Evolutionary conservation across 2,113 vertebrate species (phyloP), one percentile per base, ranked within the genome.

Genomic region (Coturnix japonica): DNA sequence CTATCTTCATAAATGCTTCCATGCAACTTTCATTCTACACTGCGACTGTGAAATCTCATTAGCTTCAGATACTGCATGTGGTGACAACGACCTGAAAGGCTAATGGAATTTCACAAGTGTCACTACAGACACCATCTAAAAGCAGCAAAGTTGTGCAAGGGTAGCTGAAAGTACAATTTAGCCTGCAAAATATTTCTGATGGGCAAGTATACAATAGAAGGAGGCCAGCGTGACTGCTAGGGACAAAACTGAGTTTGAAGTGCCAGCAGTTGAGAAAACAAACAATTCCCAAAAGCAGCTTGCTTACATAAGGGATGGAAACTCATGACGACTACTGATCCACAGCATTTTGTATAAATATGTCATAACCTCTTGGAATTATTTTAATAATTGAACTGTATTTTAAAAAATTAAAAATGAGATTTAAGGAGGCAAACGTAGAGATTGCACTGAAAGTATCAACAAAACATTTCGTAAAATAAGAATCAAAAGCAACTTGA

Each of bases 61-160:
- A 61, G 25, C 74, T 65, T 41, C 80, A 84, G 80, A 76, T 57
- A 33, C 65, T 91, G 66, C 47, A 69, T 18, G 53, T 69, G 70
- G 70, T 81, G 74, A 69, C 81, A 35, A 28, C 65, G 80, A 93
- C 88, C 73, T 41, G 35, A 23, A 86, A 61, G 22, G 81, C 35
- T 78, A 72, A 75, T 66, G 81, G 77, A 65, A 91, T 21, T 41
- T 57, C 80, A 64, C 35, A 49, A 49, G 57, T 84, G 84, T 44
- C 66, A 54, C 87, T 26, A 20, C 74, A 85, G 63, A 61, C 71
- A 31, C 15, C 39, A 83, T 9, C 63, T 37, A 44, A 46, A 19
- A 39, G 33, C 67, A 49, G 47, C 15, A 47, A 69, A 75, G 43
- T 8, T 84, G 61, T 39, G 53, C 63, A 69, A 72, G 67, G 4